Conservation (phyloP, 2,888 invertebrate species). For the Embidobia sp. region DNA sequence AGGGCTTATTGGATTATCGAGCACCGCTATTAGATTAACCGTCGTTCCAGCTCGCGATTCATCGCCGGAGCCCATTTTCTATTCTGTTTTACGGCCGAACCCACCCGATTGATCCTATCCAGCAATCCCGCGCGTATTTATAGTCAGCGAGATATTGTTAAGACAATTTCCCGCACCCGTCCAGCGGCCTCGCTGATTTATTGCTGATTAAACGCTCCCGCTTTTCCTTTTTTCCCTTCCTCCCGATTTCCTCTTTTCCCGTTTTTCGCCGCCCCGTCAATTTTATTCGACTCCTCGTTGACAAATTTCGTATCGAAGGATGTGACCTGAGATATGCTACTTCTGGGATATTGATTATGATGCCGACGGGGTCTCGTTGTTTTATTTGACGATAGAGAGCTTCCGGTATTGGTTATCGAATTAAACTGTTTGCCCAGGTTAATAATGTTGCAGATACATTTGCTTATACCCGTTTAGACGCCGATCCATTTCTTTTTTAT, state of each 20-base stretch:
- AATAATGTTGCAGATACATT: conserved; percentile 28
- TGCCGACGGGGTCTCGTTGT: conserved; percentile 17
- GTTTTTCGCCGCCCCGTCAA: conserved; percentile 6
- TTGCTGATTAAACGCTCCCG: conserved; percentile 58
- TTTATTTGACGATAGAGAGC: conserved; percentile 26
- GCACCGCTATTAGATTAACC: conserved; percentile 80
- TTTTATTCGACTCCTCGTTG: conserved; percentile 34
- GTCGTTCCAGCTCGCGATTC: conserved; percentile 73
- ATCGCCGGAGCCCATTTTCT: conserved; percentile 51
- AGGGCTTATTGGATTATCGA: conserved; percentile 80
- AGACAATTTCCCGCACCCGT: conserved; percentile 50
- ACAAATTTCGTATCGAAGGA: conserved; percentile 32
- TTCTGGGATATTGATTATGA: conserved; percentile 43
- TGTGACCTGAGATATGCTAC: conserved; percentile 39
- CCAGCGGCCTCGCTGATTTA: conserved; percentile 34
- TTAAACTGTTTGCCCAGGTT: conserved; percentile 32
- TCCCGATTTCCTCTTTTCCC: background rate
- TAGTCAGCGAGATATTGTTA: conserved; percentile 46
- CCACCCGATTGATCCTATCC: conserved; percentile 56
- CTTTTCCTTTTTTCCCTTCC: conserved; percentile 1
- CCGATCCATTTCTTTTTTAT: too few species aligned
- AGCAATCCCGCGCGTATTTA: conserved; percentile 55
- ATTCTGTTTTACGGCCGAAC: conserved; percentile 46
- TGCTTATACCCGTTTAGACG: background rate
- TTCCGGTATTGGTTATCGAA: conserved; percentile 34